Evolutionary conservation across 2,113 vertebrate species (phyloP).

Genomic region (Otus sunia): DNA sequence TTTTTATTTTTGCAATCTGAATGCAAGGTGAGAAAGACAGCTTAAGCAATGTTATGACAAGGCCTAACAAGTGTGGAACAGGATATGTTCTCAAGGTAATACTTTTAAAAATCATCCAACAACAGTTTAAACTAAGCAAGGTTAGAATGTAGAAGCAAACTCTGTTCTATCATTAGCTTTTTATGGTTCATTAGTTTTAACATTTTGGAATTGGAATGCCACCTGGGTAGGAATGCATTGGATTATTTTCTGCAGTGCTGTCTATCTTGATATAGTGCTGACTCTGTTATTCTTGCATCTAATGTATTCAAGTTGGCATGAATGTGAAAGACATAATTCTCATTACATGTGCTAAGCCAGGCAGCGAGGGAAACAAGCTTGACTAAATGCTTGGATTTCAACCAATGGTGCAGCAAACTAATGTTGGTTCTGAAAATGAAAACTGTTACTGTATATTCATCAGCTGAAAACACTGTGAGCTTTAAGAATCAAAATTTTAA

Average conservation of each 20-base stretch:
- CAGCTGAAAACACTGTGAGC: conserved; percentile 26
- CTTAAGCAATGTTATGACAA: not conserved
- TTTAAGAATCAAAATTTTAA: not conserved
- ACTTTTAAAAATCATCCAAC: not conserved
- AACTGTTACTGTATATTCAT: conserved; percentile 41
- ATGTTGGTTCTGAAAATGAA: conserved; percentile 70
- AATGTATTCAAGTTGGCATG: conserved; percentile 68
- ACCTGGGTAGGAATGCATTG: conserved; percentile 17
- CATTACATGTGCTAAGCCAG: conserved; percentile 72
- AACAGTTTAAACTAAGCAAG: not conserved
- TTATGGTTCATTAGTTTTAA: conserved; percentile 25
- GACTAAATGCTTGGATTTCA: conserved; percentile 73
- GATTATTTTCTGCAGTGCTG: conserved; percentile 57
- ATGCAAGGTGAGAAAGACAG: not conserved
- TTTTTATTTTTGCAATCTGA: not conserved
- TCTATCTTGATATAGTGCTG: conserved; percentile 70
- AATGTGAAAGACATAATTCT: conserved; percentile 68
- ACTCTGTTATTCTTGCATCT: conserved; percentile 62
- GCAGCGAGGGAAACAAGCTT: conserved; percentile 66
- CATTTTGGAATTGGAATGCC: conserved; percentile 11
- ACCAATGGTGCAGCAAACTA: conserved; percentile 70
- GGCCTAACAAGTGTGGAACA: not conserved
- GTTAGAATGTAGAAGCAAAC: conserved; percentile 32
- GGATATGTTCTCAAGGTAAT: not conserved
- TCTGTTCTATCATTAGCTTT: not conserved